These are phyloP conservation scores for Aulostomus chinensis DNA, from an alignment of 2,797 vertebrate genomes.

Conservation along the genomic window DNA sequence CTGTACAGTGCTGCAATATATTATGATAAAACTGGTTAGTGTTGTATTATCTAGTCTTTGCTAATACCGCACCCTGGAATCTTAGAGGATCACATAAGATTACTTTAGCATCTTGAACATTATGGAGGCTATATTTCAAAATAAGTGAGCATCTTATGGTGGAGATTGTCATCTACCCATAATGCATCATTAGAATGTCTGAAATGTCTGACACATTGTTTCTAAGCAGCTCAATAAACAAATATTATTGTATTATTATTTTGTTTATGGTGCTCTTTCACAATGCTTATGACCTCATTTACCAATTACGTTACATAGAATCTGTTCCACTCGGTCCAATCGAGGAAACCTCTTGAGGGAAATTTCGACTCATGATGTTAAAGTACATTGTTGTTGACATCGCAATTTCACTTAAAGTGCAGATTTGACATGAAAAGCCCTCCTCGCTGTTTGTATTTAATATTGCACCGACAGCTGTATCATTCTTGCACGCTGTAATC, in stretches of 20 bases:
- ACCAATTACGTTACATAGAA: conserved; percentile 20
- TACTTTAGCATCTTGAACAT: background rate
- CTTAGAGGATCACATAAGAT: background rate
- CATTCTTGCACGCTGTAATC: conserved; percentile 72
- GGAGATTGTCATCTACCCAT: background rate
- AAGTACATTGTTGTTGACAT: conserved; percentile 73
- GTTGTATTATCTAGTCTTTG: no score
- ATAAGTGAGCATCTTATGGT: background rate
- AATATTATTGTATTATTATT: conserved; percentile 22
- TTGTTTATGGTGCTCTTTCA: no score
- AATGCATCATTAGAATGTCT: background rate
- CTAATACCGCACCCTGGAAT: no score
- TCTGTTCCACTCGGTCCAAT: no score
- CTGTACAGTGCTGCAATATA: no score
- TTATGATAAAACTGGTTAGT: no score
- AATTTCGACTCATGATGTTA: conserved; percentile 54
- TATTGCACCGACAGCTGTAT: conserved; percentile 70
- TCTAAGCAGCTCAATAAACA: conserved; percentile 3
- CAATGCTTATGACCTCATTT: conserved; percentile 30
- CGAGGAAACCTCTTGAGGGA: conserved; percentile 56
- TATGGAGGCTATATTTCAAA: no score
- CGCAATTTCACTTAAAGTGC: conserved; percentile 72
- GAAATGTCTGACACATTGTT: background rate
- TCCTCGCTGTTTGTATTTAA: conserved; percentile 64
- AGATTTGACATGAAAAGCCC: conserved; percentile 65